Evolutionary conservation across 2,888 invertebrate species (phyloP), one percentile per base, ranked within the genome.

Genomic region (Amiota communis): DNA sequence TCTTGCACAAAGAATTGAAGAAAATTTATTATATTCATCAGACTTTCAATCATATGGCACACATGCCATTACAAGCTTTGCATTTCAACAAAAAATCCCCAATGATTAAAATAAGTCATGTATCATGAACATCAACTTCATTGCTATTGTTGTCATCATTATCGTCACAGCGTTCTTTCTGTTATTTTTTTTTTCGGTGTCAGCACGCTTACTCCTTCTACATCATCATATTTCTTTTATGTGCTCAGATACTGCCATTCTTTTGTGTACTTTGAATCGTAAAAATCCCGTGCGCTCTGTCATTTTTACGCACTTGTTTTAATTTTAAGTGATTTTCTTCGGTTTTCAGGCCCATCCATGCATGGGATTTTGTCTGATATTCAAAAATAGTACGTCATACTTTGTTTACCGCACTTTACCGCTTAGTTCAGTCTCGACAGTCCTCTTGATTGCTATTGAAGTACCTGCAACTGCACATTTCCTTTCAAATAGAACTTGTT

Each of bases 1-100:
- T 67, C 49, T 49, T 63, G 20, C 64, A 46, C 71, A 64, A 51
- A 53, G 64, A 71, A 71, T 64, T 71, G 64, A 48, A 64, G 53
- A 53, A 57, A 71, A 46, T 64, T 64, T 53, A 64, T 71, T 71
- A 51, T 51, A n/a, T 20, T 61, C 57, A 65, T 17, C 49, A 65
- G 15, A 9, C 36, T 23, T 15, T n/a, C 46, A 6, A 1, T n/a
- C 17, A 12, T 17, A 15, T 17, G 36, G 1, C 1, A 15, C 46
- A n/a, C n/a, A n/a, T 57, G 57, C 17, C 17, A 10, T 57, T 15
- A 57, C 17, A 57, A 15, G 15, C 15, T 23, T 57, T 51, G 17
- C 17, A 48, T 51, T 49, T 49, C 51, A 20, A 49, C 17, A 13
- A 20, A 15, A 49, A 49, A 67, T 67, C 17, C 67, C 67, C 67